These are phyloP conservation scores for Labeo catla DNA, from an alignment of 2,113 vertebrate species.

Conservation along the genomic window DNA sequence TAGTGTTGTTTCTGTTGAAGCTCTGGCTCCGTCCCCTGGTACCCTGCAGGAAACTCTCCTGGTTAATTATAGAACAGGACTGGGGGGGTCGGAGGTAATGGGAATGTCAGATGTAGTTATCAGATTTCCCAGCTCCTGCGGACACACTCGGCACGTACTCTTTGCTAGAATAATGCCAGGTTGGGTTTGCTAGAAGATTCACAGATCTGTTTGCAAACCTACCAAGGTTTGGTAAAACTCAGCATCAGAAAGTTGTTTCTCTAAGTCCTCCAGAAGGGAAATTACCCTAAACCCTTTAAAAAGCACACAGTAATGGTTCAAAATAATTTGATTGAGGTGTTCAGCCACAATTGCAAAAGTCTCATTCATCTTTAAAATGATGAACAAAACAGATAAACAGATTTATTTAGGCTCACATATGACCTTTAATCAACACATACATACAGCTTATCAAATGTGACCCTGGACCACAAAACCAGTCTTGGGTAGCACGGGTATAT, in stretches of 20 bases:
- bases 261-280: not conserved
- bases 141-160: not conserved
- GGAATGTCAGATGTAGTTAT: slow-evolving; percentile 47
- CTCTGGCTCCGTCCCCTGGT: not conserved
- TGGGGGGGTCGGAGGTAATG: slow-evolving; percentile 26
- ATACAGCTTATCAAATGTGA: too few relatives aligned
- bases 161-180: not conserved
- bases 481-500: too few relatives aligned
- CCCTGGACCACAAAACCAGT: too few relatives aligned
- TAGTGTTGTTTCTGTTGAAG: not conserved
- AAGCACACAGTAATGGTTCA: not conserved
- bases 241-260: not conserved
- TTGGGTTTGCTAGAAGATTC: not conserved
- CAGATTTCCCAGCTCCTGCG: slow-evolving; percentile 26
- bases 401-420: too few relatives aligned
- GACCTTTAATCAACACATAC: too few relatives aligned
- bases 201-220: too few relatives aligned
- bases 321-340: not conserved
- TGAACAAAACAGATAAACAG: too few relatives aligned
- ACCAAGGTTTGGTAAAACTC: not conserved
- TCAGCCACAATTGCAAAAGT: not conserved
- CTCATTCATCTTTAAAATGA: too few relatives aligned
- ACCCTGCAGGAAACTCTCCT: slow-evolving; percentile 20
- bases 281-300: not conserved
- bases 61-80: slow-evolving; percentile 58